Base-by-base conservation (phyloP, 2,888 invertebrate species). In the Hydriomena furcata region DNA sequence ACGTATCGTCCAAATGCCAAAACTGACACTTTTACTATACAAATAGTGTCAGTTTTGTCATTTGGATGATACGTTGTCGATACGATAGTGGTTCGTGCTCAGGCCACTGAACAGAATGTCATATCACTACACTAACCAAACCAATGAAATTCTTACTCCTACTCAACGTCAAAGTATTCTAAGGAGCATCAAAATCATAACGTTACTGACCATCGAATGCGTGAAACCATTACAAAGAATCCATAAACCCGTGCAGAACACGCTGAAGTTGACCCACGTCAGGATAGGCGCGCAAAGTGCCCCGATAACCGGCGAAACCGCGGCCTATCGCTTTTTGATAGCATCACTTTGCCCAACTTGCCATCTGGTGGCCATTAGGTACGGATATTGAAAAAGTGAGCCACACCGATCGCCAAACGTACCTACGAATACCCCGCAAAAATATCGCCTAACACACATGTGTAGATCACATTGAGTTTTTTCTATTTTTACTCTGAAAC, bases 281-380 rank as follows among this genome's bases (percentile, higher is more conserved):
- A 84, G 69, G 69, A 64, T 58, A 66, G 68, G 63, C 63, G 78
- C 81, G 88, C 76, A 88, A 90, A 90, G 86, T 90, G 87, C 71
- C 77, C 76, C 86, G 89, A 88, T 88, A 89, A 89, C 89, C 82
- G 82, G 71, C 73, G 78, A 81, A 80, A 82, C 84, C 87, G 77
- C 87, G 64, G 85, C 87, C 88, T 88, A 90, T 88, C 83, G 88
- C 83, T 87, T 88, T 90, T 90, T 90, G 89, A 90, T 90, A 87
- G 88, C 89, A 87, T 87, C 89, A 88, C 89, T 90, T 90, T 88
- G 76, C 79, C 82, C 78, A 89, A 89, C 84, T 89, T 82, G 84
- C 88, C 90, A 90, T 86, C 84, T 90, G 90, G 68, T 76, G 81
- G 81, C 88, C 90, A 89, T 90, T 90, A 90, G 86, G 78, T 84